Evolutionary conservation across 2,113 vertebrate genomes (phyloP).

Genomic region (Albula goreensis): DNA sequence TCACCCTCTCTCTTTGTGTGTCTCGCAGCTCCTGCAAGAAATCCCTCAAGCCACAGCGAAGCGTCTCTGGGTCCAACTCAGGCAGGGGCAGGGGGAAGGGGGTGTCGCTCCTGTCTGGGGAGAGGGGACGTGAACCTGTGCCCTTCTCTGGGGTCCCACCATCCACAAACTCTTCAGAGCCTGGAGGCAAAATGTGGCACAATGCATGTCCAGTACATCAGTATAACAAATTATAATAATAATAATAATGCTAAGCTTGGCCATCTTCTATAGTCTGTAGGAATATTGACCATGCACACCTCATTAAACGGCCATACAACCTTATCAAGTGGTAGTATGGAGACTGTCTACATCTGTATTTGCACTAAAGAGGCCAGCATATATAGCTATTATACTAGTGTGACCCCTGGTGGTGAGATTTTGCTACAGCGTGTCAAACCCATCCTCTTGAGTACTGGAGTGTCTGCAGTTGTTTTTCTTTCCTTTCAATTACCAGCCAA

Average conservation of each 20-base stretch:
- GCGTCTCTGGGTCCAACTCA: conserved; percentile 78
- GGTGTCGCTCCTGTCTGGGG: conserved; percentile 66
- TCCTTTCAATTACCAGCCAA: no score
- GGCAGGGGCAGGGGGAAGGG: conserved; percentile 52
- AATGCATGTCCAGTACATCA: background rate
- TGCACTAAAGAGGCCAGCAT: no score
- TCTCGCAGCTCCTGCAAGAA: conserved; percentile 85
- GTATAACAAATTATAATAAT: no score
- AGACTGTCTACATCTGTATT: no score
- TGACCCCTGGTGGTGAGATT: background rate
- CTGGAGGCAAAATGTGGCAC: background rate
- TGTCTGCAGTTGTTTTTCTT: no score
- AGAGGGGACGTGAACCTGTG: conserved; percentile 57
- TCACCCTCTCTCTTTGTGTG: conserved; percentile 80
- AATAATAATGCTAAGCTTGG: no score
- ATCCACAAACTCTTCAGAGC: conserved; percentile 44
- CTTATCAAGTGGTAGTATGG: no score
- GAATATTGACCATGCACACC: no score
- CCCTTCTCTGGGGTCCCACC: conserved; percentile 66
- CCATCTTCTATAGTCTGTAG: no score
- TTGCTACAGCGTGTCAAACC: background rate
- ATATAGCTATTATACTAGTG: background rate
- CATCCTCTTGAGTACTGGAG: no score
- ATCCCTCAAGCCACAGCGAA: conserved; percentile 78
- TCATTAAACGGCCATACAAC: no score